Evolutionary conservation across 2,888 invertebrate genomes (phyloP), one percentile per base, ranked within the genome.

Genomic region (Lacanobia wlatinum): DNA sequence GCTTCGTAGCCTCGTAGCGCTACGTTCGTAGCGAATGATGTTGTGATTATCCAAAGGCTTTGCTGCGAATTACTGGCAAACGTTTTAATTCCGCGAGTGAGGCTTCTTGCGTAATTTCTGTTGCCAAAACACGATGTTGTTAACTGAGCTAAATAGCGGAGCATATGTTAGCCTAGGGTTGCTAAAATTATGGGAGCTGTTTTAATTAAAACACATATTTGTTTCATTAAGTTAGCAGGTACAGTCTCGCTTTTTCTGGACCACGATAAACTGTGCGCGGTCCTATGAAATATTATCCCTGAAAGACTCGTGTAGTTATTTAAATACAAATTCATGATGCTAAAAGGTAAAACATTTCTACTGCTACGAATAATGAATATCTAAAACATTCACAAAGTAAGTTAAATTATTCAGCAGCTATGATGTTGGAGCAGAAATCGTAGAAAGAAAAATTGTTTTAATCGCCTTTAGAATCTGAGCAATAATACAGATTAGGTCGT

Each of bases 21-120:
- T 77, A 68, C 67, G 58, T 64, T 83, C 85, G 85, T 83, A 84
- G 64, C 83, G 38, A 83, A 73, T 69, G 80, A 76, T 83, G 81
- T 78, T 84, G 76, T 84, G 80, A 84, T 84, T 84, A 83, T 78
- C 83, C 84, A 75, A 83, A 83, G 71, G 82, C 77, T 81, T 71
- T 70, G 72, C 78, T 84, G 56, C 78, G 73, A 78, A 81, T 75
- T 83, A 81, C 71, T 75, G 77, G 64, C 73, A 74, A 78, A 77
- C 80, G 73, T 76, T 76, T 83, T 84, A 81, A 84, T 84, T 82
- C 79, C 59, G 6, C 81, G 70, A 82, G 75, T 81, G 76, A 79
- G 72, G 72, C 70, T 82, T 76, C 74, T 78, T 73, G 80, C 65
- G 72, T 84, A 77, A 84, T 84, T 82, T 84, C 82, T 76, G 84